phyloP scores from a whole-genome alignment of 37 sponge, comb jelly and placozoan species.

The Aplysina aerophoba region DNA sequence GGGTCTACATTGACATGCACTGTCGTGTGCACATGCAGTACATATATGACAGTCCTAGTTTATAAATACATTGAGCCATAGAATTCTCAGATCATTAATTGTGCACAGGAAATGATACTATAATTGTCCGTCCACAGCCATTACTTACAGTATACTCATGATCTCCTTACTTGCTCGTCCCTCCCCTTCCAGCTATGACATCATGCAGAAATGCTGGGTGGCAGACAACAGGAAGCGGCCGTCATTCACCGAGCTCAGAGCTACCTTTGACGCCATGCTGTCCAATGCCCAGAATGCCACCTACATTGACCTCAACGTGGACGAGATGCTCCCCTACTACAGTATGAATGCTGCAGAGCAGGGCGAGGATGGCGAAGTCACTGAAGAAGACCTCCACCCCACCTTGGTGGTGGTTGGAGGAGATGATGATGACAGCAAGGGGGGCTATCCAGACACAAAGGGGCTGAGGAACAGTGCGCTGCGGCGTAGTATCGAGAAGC shows the following conservation, averaged over 20 bases:
- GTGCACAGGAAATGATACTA: too few species aligned
- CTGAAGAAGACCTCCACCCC: neutral
- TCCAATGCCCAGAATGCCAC: conserved; percentile 12
- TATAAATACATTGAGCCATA: neutral
- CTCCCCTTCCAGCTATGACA: neutral
- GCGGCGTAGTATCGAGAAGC: neutral
- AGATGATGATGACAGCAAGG: neutral
- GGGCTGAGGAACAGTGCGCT: neutral
- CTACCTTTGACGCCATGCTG: neutral
- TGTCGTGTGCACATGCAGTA: neutral
- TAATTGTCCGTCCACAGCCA: neutral
- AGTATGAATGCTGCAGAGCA: conserved; percentile 11
- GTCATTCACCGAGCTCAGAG: neutral
- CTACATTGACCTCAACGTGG: conserved; percentile 34
- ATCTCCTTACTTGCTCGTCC: too few species aligned
- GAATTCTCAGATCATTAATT: too few species aligned
- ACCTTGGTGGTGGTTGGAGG: neutral
- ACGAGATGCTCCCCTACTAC: conserved; percentile 32
- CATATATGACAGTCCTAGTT: neutral
- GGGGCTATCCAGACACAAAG: conserved; percentile 15
- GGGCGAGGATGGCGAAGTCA: neutral
- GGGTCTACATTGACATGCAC: neutral
- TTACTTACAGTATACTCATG: too few species aligned
- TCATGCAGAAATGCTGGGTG: conserved; percentile 17
- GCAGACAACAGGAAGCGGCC: neutral